Evolutionary conservation across 2,113 vertebrate genomes (phyloP).

Genomic region (Podiceps cristatus): DNA sequence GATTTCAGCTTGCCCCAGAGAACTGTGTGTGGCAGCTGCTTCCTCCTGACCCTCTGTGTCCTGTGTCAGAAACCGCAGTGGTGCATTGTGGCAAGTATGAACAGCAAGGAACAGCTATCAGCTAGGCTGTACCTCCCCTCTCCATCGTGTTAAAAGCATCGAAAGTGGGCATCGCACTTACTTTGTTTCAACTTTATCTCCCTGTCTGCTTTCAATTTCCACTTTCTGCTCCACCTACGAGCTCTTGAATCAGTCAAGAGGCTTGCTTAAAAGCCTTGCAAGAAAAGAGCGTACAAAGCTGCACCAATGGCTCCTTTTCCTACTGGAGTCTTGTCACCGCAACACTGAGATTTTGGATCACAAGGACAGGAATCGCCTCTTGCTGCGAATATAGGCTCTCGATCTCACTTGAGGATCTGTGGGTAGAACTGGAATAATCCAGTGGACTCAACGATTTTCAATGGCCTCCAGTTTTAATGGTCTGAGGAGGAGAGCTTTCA

Average conservation of each 20-base stretch:
- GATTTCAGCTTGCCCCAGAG: neutral
- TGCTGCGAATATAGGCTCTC: neutral
- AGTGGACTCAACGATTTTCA: neutral
- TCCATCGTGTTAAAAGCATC: neutral
- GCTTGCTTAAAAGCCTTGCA: neutral
- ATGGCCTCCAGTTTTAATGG: neutral
- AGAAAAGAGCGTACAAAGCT: neutral
- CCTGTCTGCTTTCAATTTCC: neutral
- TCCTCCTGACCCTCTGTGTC: neutral
- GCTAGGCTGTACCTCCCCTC: neutral
- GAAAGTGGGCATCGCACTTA: neutral
- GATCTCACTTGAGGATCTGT: neutral
- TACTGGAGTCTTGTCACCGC: neutral
- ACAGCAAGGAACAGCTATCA: neutral
- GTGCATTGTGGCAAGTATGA: neutral
- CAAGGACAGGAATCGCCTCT: neutral
- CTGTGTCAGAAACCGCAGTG: neutral
- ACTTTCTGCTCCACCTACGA: neutral
- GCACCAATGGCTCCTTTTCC: neutral
- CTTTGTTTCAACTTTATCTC: neutral
- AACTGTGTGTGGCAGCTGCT: rapidly evolving
- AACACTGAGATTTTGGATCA: neutral
- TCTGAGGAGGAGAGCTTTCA: neutral
- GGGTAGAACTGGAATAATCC: neutral
- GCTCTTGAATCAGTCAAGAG: neutral